phyloP scores from a whole-genome alignment of 2,888 invertebrate species.

The Scaptomyza reducta region DNA sequence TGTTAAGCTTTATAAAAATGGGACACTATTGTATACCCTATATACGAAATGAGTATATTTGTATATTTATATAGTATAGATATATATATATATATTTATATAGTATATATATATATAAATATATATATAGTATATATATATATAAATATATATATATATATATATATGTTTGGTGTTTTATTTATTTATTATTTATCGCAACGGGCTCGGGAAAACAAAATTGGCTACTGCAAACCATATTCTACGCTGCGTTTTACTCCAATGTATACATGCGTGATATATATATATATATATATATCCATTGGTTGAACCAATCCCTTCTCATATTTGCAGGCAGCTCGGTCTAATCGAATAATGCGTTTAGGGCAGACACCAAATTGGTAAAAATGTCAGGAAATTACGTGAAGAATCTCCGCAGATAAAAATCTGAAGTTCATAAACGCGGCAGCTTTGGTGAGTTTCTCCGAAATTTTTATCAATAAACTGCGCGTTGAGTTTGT shows the following conservation, averaged over 20 bases:
- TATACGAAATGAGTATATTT: too few species aligned
- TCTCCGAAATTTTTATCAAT: constrained; percentile 69
- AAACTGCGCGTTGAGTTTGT: constrained; percentile 37
- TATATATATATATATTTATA: too few species aligned
- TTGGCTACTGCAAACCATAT: too few species aligned
- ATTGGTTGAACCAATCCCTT: constrained; percentile 7
- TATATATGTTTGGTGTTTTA: too few species aligned
- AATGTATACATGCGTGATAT: too few species aligned
- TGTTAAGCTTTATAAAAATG: neutral
- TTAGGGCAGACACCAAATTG: constrained; percentile 50
- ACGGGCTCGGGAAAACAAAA: too few species aligned
- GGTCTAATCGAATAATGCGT: constrained; percentile 75
- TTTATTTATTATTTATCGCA: too few species aligned
- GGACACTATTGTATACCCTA: constrained; percentile 6
- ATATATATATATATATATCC: constrained; percentile 5
- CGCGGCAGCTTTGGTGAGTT: constrained; percentile 42
- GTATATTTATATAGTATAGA: too few species aligned
- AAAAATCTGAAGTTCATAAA: constrained; percentile 32
- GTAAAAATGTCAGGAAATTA: constrained; percentile 36
- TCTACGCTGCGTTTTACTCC: too few species aligned
- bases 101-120: too few species aligned
- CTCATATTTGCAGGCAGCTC: constrained; percentile 30
- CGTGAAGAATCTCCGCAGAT: constrained; percentile 32
- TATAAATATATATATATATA: too few species aligned
- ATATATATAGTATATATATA: too few species aligned